Evolutionary conservation across 1,140 invertebrate species (phyloP).

Genomic region (Sarcophaga bullata): DNA sequence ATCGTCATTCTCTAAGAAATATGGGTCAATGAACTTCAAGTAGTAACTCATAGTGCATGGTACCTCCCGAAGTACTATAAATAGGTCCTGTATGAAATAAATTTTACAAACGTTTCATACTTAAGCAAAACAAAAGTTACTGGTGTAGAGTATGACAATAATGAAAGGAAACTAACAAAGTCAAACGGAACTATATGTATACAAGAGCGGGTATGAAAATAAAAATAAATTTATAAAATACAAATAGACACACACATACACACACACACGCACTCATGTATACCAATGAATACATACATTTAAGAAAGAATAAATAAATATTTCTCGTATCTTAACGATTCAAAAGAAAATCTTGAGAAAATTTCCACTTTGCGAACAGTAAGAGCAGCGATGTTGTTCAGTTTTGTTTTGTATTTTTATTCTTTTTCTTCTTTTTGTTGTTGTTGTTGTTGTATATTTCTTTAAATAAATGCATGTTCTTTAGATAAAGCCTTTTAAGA

Average conservation of each 20-base stretch:
- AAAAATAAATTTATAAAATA: background rate
- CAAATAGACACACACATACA: background rate
- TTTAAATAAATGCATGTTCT: no score
- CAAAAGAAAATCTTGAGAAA: background rate
- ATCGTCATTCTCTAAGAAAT: no score
- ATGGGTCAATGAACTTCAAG: no score
- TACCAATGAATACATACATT: no score
- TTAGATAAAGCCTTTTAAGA: no score
- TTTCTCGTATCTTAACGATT: conserved; percentile 3
- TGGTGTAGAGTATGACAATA: background rate
- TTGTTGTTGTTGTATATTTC: no score
- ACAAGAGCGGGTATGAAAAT: background rate
- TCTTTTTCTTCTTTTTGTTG: no score
- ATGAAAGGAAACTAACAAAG: background rate
- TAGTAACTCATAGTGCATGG: no score
- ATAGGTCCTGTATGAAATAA: no score
- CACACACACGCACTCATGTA: no score
- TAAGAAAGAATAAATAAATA: background rate
- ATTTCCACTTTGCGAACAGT: background rate
- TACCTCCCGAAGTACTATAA: no score
- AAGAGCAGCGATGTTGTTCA: background rate
- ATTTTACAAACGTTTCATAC: no score
- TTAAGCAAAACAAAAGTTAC: background rate
- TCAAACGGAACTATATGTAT: background rate
- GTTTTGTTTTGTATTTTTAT: background rate